A percentile compares a stretch with the other conserved stretches of the same genome.
Conservation (phyloP, 2,113 vertebrate genomes). For the Pycnonotus jocosus region DNA sequence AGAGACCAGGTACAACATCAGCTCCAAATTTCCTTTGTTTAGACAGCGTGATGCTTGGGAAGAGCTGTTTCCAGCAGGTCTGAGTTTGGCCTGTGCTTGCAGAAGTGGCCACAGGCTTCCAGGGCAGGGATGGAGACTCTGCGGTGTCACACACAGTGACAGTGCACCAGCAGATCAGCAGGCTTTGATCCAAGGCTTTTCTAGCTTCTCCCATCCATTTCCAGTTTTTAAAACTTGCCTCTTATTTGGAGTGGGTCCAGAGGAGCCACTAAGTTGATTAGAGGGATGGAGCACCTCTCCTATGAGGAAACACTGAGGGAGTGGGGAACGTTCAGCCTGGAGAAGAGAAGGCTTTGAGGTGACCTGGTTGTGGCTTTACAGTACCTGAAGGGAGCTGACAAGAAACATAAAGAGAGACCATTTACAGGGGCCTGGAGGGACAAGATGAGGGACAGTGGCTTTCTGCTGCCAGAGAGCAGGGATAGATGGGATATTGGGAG, state of each 20-base stretch:
- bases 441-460: not conserved
- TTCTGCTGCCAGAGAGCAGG: not conserved
- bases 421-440: not conserved
- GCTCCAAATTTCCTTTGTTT: conserved; percentile 23
- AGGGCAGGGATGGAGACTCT: not conserved
- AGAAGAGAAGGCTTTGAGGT: not conserved
- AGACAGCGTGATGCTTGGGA: not conserved
- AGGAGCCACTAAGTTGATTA: not conserved
- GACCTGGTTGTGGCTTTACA: not conserved
- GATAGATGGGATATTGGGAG: fast-evolving
- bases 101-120: not conserved
- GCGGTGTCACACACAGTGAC: not conserved
- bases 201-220: not conserved
- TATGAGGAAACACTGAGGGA: not conserved
- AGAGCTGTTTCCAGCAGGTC: not conserved
- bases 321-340: not conserved
- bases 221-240: not conserved
- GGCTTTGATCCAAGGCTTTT: not conserved
- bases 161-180: not conserved
- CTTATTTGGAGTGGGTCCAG: not conserved
- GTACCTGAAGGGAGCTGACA: not conserved
- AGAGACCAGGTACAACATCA: not conserved
- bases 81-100: fast-evolving
- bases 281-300: not conserved
- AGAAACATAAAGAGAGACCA: not conserved